A percentile compares a stretch with the other conserved stretches of the same genome.
These are phyloP conservation scores for Aspidiotus rigidus DNA, from an alignment of 2,888 invertebrate genomes.

Conservation along the genomic window DNA sequence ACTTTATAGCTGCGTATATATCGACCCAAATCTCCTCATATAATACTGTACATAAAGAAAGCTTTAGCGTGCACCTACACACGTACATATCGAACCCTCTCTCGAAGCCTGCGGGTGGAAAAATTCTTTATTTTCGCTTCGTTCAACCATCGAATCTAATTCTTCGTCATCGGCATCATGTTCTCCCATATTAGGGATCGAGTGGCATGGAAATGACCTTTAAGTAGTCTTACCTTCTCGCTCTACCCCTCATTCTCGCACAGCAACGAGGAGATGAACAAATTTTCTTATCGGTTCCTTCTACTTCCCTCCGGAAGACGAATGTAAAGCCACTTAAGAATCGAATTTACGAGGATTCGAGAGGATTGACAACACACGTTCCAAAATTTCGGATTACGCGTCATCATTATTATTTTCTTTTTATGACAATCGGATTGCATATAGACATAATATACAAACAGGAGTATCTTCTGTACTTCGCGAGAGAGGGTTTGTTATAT, in stretches of 20 bases:
- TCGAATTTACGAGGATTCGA: neutral
- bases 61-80: too few species aligned
- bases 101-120: slow-evolving; percentile 18
- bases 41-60: too few species aligned
- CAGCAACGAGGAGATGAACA: neutral
- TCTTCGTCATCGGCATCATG: slow-evolving; percentile 13
- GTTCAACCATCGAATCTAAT: slow-evolving; percentile 20
- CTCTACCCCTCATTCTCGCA: too few species aligned
- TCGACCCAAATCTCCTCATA: neutral
- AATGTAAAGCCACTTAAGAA: neutral
- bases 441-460: too few species aligned
- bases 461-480: too few species aligned
- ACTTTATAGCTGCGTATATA: slow-evolving; percentile 8
- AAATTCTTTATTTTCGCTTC: slow-evolving; percentile 1
- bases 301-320: too few species aligned
- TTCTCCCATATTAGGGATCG: slow-evolving; percentile 30
- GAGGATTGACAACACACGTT: too few species aligned
- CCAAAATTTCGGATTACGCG: too few species aligned
- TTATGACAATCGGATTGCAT: too few species aligned
- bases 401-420: too few species aligned
- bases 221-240: slow-evolving; percentile 13
- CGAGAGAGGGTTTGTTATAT: too few species aligned
- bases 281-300: neutral
- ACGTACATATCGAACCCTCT: neutral
- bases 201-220: slow-evolving; percentile 29